Evolutionary conservation across 2,888 invertebrate genomes (phyloP).

Genomic region (Oligia fasciuncula): DNA sequence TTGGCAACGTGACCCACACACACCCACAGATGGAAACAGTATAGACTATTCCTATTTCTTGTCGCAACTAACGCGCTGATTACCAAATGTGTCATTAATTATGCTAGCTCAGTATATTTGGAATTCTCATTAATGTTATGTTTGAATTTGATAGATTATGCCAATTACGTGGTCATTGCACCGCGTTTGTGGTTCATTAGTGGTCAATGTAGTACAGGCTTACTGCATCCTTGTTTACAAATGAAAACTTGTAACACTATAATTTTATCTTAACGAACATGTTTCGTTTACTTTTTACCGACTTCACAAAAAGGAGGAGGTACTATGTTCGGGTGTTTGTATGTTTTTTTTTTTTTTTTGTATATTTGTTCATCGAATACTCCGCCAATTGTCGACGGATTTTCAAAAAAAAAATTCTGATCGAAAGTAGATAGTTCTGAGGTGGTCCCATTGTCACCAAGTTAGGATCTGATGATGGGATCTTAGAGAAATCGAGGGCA

Average conservation of each 20-base stretch:
- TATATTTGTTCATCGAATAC: too few relatives aligned
- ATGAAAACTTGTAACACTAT: not conserved
- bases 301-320: too few relatives aligned
- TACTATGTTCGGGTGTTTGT: too few relatives aligned
- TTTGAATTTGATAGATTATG: constrained; percentile 49
- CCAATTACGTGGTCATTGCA: constrained; percentile 49
- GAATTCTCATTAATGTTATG: constrained; percentile 40
- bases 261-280: not conserved
- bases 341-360: too few relatives aligned
- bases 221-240: constrained; percentile 9
- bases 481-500: too few relatives aligned
- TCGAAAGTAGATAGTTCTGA: too few relatives aligned
- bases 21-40: not conserved
- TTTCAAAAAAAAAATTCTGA: too few relatives aligned
- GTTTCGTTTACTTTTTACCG: not conserved
- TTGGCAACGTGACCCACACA: not conserved
- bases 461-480: too few relatives aligned
- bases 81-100: constrained; percentile 37
- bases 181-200: constrained; percentile 57
- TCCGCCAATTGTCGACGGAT: too few relatives aligned
- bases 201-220: constrained; percentile 35
- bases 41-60: not conserved
- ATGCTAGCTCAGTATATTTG: constrained; percentile 23
- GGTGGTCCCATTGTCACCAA: too few relatives aligned
- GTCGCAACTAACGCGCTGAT: constrained; percentile 7